Percentiles rank a stretch among this genome's conserved stretches.
These are phyloP conservation scores for Eupeodes latifasciatus DNA, from an alignment of 2,888 invertebrate genomes.

Conservation along the genomic window DNA sequence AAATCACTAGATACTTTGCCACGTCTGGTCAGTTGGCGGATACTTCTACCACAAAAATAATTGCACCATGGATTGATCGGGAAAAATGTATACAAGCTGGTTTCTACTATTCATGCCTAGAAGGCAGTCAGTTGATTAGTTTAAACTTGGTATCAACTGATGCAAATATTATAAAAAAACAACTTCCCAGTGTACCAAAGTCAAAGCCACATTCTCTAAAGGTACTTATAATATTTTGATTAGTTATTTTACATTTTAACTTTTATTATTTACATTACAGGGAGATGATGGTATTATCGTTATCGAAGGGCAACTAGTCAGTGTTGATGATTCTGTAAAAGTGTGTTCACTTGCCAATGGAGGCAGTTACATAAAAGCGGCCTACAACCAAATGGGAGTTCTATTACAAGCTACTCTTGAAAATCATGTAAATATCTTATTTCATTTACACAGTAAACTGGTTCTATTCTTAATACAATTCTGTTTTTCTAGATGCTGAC, in stretches of 20 bases:
- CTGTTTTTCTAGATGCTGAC: slow-evolving; percentile 83
- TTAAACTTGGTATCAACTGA: slow-evolving; percentile 87
- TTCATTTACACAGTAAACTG: slow-evolving; percentile 23
- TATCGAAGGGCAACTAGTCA: slow-evolving; percentile 81
- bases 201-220: slow-evolving; percentile 79
- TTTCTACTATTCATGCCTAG: slow-evolving; percentile 88
- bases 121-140: slow-evolving; percentile 86
- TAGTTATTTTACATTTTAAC: too few relatives aligned
- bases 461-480: not conserved
- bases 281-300: slow-evolving; percentile 83
- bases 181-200: slow-evolving; percentile 82
- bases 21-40: slow-evolving; percentile 86
- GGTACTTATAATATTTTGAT: slow-evolving; percentile 73
- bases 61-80: slow-evolving; percentile 87
- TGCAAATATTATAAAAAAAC: slow-evolving; percentile 85
- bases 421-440: slow-evolving; percentile 82
- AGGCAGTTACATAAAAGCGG: slow-evolving; percentile 80
- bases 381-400: slow-evolving; percentile 81
- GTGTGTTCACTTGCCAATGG: slow-evolving; percentile 82
- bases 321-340: slow-evolving; percentile 82
- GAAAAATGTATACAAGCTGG: slow-evolving; percentile 86
- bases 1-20: slow-evolving; percentile 87
- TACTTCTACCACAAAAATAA: slow-evolving; percentile 86
- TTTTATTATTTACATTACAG: slow-evolving; percentile 73
- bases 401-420: slow-evolving; percentile 83